Conservation (phyloP, 1,140 invertebrate species). For the Drosophila fuyamai region DNA sequence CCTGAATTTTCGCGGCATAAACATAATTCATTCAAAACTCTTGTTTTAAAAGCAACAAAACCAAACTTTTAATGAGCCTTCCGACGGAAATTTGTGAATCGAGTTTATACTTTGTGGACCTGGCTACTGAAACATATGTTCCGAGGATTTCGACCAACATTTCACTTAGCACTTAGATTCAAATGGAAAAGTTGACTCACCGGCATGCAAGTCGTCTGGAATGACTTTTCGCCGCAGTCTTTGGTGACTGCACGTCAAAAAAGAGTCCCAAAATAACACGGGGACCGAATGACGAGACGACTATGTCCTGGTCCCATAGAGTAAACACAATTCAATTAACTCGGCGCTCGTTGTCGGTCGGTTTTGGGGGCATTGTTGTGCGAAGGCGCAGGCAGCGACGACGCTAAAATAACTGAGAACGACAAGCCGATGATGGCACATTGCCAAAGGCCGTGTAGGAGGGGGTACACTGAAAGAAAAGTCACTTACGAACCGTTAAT, state of each 20-base stretch:
- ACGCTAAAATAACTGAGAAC: constrained; percentile 76
- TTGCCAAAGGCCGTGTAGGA: constrained; percentile 22
- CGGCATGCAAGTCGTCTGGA: constrained; percentile 27
- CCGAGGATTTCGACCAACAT: constrained; percentile 11
- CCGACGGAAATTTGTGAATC: constrained; percentile 60
- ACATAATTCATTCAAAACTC: constrained; percentile 13
- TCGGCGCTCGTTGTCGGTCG: constrained; percentile 63
- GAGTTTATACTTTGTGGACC: constrained; percentile 33
- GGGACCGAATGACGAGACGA: constrained; percentile 15
- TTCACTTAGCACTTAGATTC: constrained; percentile 28
- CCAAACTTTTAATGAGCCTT: constrained; percentile 77
- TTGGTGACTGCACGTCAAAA: constrained; percentile 16
- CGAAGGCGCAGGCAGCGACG: constrained; percentile 44
- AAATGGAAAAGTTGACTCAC: constrained; percentile 32
- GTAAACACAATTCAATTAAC: constrained; percentile 83
- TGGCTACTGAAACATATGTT: constrained; percentile 7
- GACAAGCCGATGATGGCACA: constrained; percentile 69
- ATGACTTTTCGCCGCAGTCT: constrained; percentile 29
- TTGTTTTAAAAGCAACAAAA: constrained; percentile 8
- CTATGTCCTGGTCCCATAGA: constrained; percentile 51
- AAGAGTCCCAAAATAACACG: constrained; percentile 45
- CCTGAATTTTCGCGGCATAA: constrained; percentile 3
- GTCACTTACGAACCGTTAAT: not conserved
- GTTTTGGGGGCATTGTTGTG: constrained; percentile 65
- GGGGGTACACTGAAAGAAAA: constrained; percentile 25